Base-by-base conservation (phyloP, 2,888 invertebrate species). In the Xylophagus ater region DNA sequence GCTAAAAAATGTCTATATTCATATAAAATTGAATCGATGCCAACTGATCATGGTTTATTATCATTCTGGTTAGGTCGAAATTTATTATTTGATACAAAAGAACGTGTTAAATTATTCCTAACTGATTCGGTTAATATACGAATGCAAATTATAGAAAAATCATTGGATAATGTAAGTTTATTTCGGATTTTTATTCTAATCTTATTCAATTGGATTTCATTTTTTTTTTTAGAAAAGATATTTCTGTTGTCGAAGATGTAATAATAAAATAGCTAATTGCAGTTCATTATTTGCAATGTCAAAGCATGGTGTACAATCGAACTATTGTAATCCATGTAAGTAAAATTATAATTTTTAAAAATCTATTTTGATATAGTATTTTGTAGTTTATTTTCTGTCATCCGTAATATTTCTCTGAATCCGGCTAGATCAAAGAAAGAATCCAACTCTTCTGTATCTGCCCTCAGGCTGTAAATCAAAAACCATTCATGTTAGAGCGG, bases 31-130 rank as follows among this genome's bases (percentile, higher is more conserved):
- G 56, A 69, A 47, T 69, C 68, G 41, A 68, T 81, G 60, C 81
- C 82, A 4, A 63, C 62, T 25, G 78, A 82, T 62, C 77, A 81
- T 1, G 66, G 71, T 7, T 74, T 77, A 42, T 65, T 87, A 45
- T 84, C 84, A 1, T 87, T 76, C 59, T 88, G 87, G 86, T 73
- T 85, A 36, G 79, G 80, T 9, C 78, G 81, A 47, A 84, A 82
- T 62, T 68, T 85, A 34, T 78, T 82, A 21, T 61, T 86, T 13
- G 73, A 73, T 34, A 76, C 82, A 49, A 63, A 65, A 13, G 73
- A 78, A 51, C 66, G 79, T 49, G 61, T 80, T 19, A 62, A 68
- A 10, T 66, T 85, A 35, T 70, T 88, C 43, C 65, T 69, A 46
- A 70, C 80, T 31, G 73, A 83, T 61, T 77, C 76, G 19, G 74